Percentiles rank a stretch among this genome's conserved stretches.
phyloP scores from a whole-genome alignment of 2,113 vertebrate species.

The Butorides virescens region DNA sequence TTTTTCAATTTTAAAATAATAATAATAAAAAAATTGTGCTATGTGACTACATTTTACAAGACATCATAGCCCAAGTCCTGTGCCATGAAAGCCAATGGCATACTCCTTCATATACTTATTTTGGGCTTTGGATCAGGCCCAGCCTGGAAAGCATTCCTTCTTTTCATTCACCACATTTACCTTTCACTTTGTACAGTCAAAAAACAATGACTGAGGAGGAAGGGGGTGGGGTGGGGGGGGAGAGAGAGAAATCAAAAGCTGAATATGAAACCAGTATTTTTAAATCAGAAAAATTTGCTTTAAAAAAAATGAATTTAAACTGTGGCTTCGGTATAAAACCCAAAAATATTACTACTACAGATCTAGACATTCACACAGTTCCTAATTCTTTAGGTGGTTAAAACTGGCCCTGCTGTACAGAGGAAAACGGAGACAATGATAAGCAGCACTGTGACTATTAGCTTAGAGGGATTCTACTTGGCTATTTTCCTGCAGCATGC shows the following conservation, averaged over 20 bases:
- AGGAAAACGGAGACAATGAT: slow-evolving; percentile 34
- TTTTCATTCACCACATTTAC: not conserved
- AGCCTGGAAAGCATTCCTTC: not conserved
- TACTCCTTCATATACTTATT: not conserved
- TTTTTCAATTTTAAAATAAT: slow-evolving; percentile 14
- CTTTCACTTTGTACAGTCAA: not conserved
- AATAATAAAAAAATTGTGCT: not conserved
- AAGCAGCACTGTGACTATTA: slow-evolving; percentile 41
- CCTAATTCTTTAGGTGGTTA: not conserved
- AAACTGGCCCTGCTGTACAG: slow-evolving; percentile 12
- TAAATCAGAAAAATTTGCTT: slow-evolving; percentile 14
- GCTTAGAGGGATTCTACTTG: slow-evolving; percentile 61
- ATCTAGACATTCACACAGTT: not conserved
- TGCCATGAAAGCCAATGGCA: not conserved
- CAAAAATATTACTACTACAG: not conserved
- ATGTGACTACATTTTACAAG: slow-evolving; percentile 16
- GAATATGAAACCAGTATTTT: slow-evolving; percentile 44
- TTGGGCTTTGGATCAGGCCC: not conserved
- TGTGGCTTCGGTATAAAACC: not conserved
- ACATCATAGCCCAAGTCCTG: not conserved
- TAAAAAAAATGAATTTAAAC: slow-evolving; percentile 4
- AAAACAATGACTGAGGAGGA: not conserved
- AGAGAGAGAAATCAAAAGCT: not conserved
- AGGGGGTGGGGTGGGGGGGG: rapidly evolving
- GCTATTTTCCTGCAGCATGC: slow-evolving; percentile 65